Percentiles rank a stretch among this genome's conserved stretches.
Evolutionary conservation across 2,797 vertebrate species (phyloP).

Genomic region (Poeciliopsis infans): DNA sequence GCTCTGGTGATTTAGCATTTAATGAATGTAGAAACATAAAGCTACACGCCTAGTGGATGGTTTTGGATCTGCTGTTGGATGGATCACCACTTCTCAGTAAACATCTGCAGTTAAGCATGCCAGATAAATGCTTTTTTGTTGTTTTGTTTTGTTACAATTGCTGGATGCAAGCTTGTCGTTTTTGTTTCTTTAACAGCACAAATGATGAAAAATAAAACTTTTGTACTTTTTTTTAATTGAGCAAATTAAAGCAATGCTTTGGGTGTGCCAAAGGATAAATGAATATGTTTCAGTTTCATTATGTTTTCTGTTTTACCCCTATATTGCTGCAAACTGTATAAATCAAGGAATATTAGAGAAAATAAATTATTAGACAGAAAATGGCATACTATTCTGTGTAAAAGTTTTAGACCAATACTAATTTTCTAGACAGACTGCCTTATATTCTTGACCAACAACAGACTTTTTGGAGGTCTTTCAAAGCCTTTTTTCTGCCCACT

Average conservation of each 20-base stretch:
- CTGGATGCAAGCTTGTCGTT: conserved; percentile 8
- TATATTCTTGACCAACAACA: background rate
- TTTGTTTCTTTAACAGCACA: conserved; percentile 35
- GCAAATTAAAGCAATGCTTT: conserved; percentile 59
- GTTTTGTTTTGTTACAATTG: background rate
- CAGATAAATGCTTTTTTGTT: background rate
- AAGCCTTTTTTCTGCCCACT: no score
- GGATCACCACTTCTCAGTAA: background rate
- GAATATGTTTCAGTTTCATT: background rate
- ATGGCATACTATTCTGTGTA: background rate
- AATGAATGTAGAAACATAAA: background rate
- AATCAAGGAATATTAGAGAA: background rate
- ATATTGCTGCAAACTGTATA: background rate
- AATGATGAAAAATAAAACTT: conserved; percentile 43
- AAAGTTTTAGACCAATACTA: background rate
- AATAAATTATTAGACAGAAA: background rate
- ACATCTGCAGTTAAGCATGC: background rate
- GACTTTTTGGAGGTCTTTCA: no score
- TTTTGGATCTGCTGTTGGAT: background rate
- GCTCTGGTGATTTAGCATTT: background rate
- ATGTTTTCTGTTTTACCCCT: background rate
- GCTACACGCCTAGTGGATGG: background rate
- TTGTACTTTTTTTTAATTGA: conserved; percentile 58
- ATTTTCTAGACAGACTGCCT: background rate
- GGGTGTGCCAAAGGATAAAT: conserved; percentile 45